These are phyloP conservation scores for Naso thynnoides DNA, from an alignment of 2,797 vertebrate genomes.

Conservation along the genomic window DNA sequence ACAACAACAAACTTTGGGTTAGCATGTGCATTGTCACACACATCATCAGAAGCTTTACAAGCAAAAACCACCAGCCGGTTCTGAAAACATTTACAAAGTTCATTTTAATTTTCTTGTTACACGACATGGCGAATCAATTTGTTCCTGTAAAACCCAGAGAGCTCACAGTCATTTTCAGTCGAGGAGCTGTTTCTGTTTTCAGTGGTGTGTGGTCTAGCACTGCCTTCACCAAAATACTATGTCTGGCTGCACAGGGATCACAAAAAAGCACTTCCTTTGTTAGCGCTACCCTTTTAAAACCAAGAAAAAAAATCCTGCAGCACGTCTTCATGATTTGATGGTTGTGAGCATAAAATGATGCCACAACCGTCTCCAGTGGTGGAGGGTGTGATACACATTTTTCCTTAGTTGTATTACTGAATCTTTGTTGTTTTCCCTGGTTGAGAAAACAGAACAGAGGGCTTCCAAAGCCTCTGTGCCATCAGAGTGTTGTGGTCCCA, in stretches of 20 bases:
- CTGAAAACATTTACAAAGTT: conserved; percentile 39
- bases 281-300: conserved; percentile 27
- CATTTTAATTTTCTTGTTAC: conserved; percentile 54
- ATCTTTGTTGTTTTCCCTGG: conserved; percentile 40
- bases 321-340: conserved; percentile 45
- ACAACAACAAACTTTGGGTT: conserved; percentile 67
- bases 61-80: conserved; percentile 31
- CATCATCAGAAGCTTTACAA: conserved; percentile 42
- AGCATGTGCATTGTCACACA: conserved; percentile 39
- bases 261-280: conserved; percentile 30
- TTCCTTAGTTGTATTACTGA: conserved; percentile 38
- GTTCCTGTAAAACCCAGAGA: conserved; percentile 21
- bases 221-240: conserved; percentile 40
- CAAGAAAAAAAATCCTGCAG: conserved; percentile 10
- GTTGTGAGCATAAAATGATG: conserved; percentile 15
- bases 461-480: conserved; percentile 47
- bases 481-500: conserved; percentile 57
- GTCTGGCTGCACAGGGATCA: conserved; percentile 15
- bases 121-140: conserved; percentile 23
- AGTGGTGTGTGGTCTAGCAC: conserved; percentile 51
- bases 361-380: conserved; percentile 25
- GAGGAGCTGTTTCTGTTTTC: conserved; percentile 30
- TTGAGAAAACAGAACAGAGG: conserved; percentile 52
- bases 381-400: conserved; percentile 23
- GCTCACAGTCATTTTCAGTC: background rate